Evolutionary conservation across 2,113 vertebrate genomes (phyloP).

Genomic region (Genyomyrus donnyi): DNA sequence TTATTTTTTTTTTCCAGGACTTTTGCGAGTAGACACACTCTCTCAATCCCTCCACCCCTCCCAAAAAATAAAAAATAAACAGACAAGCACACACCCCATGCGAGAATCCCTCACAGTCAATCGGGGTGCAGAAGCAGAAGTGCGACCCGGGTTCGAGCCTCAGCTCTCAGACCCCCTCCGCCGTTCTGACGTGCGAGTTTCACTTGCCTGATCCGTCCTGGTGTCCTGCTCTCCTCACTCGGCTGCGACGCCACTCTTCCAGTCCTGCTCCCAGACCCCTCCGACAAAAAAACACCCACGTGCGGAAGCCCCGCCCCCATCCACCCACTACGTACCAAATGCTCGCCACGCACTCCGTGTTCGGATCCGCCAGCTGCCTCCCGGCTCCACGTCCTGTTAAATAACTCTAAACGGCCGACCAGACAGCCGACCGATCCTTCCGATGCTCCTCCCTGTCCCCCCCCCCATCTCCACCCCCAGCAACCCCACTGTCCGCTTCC

Average conservation of each 20-base stretch:
- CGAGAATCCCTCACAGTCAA: background rate
- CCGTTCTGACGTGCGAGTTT: background rate
- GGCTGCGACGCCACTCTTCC: background rate
- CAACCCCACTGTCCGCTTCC: background rate
- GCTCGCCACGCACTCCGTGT: background rate
- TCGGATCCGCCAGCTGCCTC: background rate
- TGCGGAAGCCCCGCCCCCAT: background rate
- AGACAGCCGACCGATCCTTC: background rate
- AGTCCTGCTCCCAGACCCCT: background rate
- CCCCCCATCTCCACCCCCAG: background rate
- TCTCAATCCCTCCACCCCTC: background rate
- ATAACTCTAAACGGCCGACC: background rate
- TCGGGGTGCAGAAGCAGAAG: background rate
- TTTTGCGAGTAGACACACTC: background rate
- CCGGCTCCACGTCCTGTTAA: background rate
- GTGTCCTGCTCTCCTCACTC: background rate
- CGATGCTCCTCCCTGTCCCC: background rate
- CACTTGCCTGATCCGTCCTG: background rate
- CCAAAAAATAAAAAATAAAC: background rate
- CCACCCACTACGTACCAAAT: constrained; percentile 3
- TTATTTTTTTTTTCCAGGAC: background rate
- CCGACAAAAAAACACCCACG: background rate
- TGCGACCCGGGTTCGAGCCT: background rate
- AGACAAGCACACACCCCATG: background rate
- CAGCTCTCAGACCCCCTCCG: background rate